These are phyloP conservation scores for Rhea pennata DNA, from an alignment of 2,113 vertebrate species.

Conservation along the genomic window DNA sequence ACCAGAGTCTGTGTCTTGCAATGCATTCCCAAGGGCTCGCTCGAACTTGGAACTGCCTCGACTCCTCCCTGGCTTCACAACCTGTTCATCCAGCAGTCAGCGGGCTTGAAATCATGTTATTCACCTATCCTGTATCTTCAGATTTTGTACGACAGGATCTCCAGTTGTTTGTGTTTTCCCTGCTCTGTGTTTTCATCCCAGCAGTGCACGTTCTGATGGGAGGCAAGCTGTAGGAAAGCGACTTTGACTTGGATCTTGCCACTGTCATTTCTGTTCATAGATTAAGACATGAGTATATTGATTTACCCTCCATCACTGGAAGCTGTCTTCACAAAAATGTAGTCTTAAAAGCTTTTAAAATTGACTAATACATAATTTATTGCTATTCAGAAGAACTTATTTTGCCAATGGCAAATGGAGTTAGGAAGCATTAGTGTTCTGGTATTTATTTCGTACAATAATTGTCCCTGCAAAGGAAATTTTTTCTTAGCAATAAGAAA, in stretches of 20 bases:
- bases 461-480: neutral
- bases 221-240: neutral
- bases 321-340: neutral
- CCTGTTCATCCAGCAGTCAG: accelerated
- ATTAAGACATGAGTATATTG: neutral
- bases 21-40: neutral
- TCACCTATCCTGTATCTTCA: neutral
- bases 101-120: accelerated
- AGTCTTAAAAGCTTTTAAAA: neutral
- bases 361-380: neutral
- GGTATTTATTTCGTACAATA: neutral
- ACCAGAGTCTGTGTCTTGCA: neutral
- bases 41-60: neutral
- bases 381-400: neutral
- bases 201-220: accelerated
- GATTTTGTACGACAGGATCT: accelerated
- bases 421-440: neutral
- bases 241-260: neutral
- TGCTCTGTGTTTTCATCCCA: neutral
- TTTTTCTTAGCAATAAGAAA: neutral
- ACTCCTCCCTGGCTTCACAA: neutral
- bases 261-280: neutral
- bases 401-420: neutral
- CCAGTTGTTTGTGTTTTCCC: neutral
- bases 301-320: neutral